Base-by-base conservation (phyloP, 2,888 invertebrate species). In the Thelaira solivaga region DNA sequence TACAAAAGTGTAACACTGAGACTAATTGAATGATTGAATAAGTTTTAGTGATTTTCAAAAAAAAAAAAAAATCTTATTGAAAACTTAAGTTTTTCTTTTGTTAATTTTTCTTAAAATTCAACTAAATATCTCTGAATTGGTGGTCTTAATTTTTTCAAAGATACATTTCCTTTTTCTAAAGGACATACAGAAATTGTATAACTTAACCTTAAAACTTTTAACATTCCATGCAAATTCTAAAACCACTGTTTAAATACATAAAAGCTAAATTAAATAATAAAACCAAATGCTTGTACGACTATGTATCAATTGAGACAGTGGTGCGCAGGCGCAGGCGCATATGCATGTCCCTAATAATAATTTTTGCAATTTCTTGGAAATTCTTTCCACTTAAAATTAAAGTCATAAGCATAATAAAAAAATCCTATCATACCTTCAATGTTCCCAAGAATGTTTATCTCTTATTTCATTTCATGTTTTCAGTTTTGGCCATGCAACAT, bases 301-400 rank as follows among this genome's bases (percentile, higher is more conserved):
- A 22, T n/a, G 34, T 36, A n/a, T 4, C 7, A 3, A 7, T 1
- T 6, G 22, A 31, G 3, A 49, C 49, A 49, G 62, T 68, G 80
- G n/a, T n/a, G n/a, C n/a, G n/a, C n/a, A n/a, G n/a, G 80, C 72
- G 74, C 79, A 69, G 75, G 65, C 76, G 67, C 71, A 67, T 34
- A 34, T n/a, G n/a, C n/a, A n/a, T 11, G 4, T n/a, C 8, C 8
- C 2, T 8, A 22, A 49, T 39, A 39, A 57, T 29, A 86, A 83
- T 36, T 86, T n/a, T 86, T 85, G 84, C 85, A 85, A 84, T 84
- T 86, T 86, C 86, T 85, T 83, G 85, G 86, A 86, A 86, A 83
- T 84, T 83, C 84, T 82, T 84, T 82, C 20, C 82, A 82, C 81
- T 81, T 55, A 39, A 61, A 62, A 53, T 72, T 57, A 31, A 57